These are phyloP conservation scores for Cyprinella venusta DNA, from an alignment of 2,797 vertebrate genomes.

Conservation along the genomic window DNA sequence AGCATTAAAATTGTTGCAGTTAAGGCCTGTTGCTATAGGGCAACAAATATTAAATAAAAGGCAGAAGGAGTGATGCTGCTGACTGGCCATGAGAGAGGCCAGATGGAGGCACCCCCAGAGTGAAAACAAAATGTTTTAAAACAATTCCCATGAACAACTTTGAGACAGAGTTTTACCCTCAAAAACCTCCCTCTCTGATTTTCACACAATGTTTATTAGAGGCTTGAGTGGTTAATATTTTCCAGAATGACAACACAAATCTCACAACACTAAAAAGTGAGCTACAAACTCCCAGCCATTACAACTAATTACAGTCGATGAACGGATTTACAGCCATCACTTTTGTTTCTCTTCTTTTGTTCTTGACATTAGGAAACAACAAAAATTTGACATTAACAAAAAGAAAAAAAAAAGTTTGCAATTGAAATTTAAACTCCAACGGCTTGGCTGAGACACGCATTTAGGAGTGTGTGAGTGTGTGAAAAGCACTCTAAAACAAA, in stretches of 20 bases:
- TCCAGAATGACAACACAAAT: slow-evolving; percentile 1
- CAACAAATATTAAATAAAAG: slow-evolving; percentile 54
- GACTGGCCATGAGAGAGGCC: slow-evolving; percentile 52
- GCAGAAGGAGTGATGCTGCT: slow-evolving; percentile 33
- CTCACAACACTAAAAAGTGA: not conserved
- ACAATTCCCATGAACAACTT: not conserved
- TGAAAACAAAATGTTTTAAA: not conserved
- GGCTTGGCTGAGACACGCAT: slow-evolving; percentile 34
- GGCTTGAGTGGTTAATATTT: not conserved
- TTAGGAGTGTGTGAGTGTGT: not conserved
- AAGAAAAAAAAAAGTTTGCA: slow-evolving; percentile 12
- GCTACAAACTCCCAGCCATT: not conserved
- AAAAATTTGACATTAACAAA: slow-evolving; percentile 5
- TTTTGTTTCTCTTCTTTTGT: slow-evolving; percentile 9
- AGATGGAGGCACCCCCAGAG: slow-evolving; percentile 50
- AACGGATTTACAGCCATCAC: slow-evolving; percentile 1
- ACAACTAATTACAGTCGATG: not conserved
- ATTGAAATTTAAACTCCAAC: slow-evolving; percentile 55
- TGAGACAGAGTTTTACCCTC: slow-evolving; percentile 7
- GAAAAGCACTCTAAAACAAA: slow-evolving; percentile 18
- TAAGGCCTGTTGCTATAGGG: slow-evolving; percentile 66
- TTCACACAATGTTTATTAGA: slow-evolving; percentile 27
- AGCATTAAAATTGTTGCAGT: slow-evolving; percentile 20
- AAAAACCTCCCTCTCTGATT: not conserved
- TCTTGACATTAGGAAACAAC: not conserved